Evolutionary conservation across 2,113 vertebrate genomes (phyloP), one percentile per base, ranked within the genome.

Genomic region (Coregonus clupeaformis): DNA sequence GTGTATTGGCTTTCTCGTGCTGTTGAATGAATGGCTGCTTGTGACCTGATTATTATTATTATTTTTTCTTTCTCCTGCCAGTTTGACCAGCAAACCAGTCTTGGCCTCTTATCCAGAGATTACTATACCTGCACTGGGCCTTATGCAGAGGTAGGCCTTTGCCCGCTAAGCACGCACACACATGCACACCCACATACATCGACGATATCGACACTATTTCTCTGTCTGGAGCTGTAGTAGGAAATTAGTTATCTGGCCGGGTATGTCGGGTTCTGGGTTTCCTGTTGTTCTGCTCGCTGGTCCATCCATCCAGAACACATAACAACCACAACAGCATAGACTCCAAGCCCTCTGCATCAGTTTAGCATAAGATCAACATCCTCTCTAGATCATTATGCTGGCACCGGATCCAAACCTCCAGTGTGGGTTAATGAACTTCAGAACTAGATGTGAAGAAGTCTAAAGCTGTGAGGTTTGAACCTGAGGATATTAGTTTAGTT

Each of bases 61-160:
- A n/a, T 1, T 0, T 1, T 29, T 59, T 77, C 57, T 77, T 18
- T 74, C 78, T 52, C 75, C 83, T 86, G 55, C 12, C 75, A 99
- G 97, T 94, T 98, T 73, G 97, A 99, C 77, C 97, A 99, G 72
- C 95, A 91, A 80, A 82, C 95, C n/a, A 93, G 89, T 65, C 94
- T 98, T 27, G 97, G 96, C 73, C 92, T 99, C 25, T 92, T 95
- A 82, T 98, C 97, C 80, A 93, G 95, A 80, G 96, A 98, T 89
- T 96, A 97, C 89, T 98, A 96, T 1, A 86, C 90, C 14, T 98
- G 97, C 84, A 94, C 90, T 5, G 96, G 94, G n/a, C 88, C 93
- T 0, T 97, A 96, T 70, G 84, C 88, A 87, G 95, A 97, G 95
- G 97, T 98, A 92, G 79, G 87, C 25, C 45, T 24, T 0, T 18